Evolutionary conservation across 2,113 vertebrate genomes (phyloP).

Genomic region (Anser brachyrhynchus): DNA sequence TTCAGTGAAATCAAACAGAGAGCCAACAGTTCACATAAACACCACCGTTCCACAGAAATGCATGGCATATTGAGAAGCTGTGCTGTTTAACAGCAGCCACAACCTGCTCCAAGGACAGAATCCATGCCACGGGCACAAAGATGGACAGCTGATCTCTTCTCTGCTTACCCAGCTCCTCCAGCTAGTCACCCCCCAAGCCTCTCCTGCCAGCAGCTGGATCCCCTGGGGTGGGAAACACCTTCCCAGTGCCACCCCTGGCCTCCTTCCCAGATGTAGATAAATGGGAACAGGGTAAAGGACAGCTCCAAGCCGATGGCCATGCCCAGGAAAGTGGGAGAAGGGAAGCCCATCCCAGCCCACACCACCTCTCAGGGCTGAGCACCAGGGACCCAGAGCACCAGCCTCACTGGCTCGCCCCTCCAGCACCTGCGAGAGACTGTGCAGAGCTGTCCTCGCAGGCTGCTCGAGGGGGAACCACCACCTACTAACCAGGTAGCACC

Average conservation of each 20-base stretch:
- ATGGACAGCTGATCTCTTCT: neutral
- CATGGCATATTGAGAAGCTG: neutral
- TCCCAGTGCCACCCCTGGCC: neutral
- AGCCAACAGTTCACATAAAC: neutral
- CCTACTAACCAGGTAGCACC: neutral
- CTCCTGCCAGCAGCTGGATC: fast-evolving
- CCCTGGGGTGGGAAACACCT: neutral
- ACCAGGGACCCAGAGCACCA: neutral
- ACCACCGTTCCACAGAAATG: neutral
- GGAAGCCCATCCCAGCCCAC: neutral
- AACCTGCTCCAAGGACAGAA: neutral
- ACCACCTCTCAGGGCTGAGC: neutral
- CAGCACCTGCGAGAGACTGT: neutral
- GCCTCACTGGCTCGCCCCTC: fast-evolving
- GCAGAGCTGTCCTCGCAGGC: neutral
- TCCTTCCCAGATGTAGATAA: neutral
- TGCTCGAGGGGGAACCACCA: neutral
- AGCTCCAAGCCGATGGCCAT: fast-evolving
- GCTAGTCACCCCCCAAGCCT: neutral
- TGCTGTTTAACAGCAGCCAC: neutral
- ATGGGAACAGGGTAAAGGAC: neutral
- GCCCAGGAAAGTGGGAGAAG: neutral
- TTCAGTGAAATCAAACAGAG: neutral
- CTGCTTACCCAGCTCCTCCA: neutral
- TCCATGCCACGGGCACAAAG: fast-evolving